These are phyloP conservation scores for Phymorhynchus buccinoides DNA, from an alignment of 1,140 invertebrate species.

Conservation along the genomic window DNA sequence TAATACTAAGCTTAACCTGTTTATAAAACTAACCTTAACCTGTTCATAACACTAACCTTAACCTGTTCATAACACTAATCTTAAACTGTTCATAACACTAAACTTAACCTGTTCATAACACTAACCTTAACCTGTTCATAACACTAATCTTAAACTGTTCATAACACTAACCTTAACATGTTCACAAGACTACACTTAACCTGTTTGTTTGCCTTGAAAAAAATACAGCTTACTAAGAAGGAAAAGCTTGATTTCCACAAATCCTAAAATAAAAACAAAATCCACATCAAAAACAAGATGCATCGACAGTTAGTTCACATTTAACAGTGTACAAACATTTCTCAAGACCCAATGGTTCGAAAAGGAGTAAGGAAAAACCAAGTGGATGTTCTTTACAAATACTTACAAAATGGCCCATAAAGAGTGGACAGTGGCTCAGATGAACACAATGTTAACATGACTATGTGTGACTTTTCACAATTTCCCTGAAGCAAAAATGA, in stretches of 20 bases:
- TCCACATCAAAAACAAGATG: not conserved
- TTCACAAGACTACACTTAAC: no score
- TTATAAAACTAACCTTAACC: not conserved
- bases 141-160: no score
- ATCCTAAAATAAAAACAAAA: not conserved
- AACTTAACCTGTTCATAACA: no score
- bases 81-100: no score
- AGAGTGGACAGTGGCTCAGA: not conserved
- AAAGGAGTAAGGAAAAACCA: not conserved
- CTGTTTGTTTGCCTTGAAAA: no score
- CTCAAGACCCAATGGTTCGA: not conserved
- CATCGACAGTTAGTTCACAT: conserved; percentile 7
- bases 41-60: no score
- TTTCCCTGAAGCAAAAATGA: not conserved
- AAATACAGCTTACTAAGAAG: not conserved
- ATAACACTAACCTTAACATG: no score
- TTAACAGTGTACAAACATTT: not conserved
- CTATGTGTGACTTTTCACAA: not conserved
- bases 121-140: no score
- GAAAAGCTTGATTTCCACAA: not conserved
- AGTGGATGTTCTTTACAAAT: no score
- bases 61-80: no score
- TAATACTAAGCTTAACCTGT: no score
- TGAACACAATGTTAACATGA: not conserved
- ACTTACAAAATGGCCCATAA: not conserved